Conservation (phyloP, 2,113 vertebrate species). For the Rafetus swinhoei region DNA sequence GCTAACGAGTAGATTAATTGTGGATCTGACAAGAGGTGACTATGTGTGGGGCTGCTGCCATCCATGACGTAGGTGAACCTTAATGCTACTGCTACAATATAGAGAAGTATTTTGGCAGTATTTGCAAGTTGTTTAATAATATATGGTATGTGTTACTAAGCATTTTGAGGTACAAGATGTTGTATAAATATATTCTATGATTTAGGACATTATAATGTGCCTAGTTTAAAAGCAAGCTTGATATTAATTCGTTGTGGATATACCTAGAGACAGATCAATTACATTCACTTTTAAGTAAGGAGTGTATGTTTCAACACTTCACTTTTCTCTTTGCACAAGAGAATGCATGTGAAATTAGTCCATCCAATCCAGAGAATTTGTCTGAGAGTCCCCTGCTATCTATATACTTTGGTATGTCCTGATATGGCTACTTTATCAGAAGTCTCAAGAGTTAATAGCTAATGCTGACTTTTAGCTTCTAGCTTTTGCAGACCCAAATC, state of each 20-base stretch:
- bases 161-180: not conserved
- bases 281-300: not conserved
- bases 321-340: not conserved
- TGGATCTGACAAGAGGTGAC: not conserved
- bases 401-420: not conserved
- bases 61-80: not conserved
- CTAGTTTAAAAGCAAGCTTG: not conserved
- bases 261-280: not conserved
- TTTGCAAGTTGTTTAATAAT: not conserved
- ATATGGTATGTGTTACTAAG: not conserved
- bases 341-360: not conserved
- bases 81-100: not conserved
- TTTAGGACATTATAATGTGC: not conserved
- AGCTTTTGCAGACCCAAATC: not conserved
- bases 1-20: not conserved
- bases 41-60: not conserved
- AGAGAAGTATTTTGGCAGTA: not conserved
- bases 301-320: not conserved
- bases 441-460: not conserved
- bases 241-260: not conserved
- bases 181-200: not conserved
- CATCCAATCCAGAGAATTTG: not conserved
- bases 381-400: conserved; percentile 20
- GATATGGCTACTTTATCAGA: not conserved
- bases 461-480: not conserved